Conservation (phyloP, 2,888 invertebrate species). For the Beris morrisii region DNA sequence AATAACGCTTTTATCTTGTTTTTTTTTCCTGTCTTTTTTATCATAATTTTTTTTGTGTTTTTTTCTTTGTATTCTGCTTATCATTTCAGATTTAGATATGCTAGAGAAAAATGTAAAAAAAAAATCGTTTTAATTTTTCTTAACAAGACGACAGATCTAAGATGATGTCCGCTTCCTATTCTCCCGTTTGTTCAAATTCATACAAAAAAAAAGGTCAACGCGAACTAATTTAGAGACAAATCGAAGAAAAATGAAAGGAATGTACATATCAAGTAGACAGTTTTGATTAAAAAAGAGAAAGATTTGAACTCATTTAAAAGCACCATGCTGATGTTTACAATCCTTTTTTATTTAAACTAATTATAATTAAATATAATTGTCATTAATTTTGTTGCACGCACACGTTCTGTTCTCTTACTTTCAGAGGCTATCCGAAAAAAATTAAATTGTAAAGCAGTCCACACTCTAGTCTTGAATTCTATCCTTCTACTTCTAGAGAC, state of each 20-base stretch:
- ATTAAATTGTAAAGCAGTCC: background rate
- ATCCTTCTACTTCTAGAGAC: background rate
- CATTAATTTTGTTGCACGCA: slow-evolving; percentile 32
- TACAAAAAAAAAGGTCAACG: too few relatives aligned
- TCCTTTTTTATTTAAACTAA: slow-evolving; percentile 9
- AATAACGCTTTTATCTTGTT: slow-evolving; percentile 13
- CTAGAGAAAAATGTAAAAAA: slow-evolving; percentile 25
- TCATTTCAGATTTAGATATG: slow-evolving; percentile 37
- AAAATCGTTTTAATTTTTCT: background rate
- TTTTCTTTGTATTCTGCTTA: slow-evolving; percentile 35
- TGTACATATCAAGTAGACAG: too few relatives aligned
- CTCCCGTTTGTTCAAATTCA: background rate
- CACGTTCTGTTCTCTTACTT: slow-evolving; percentile 36
- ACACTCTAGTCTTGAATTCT: background rate
- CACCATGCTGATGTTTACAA: slow-evolving; percentile 2
- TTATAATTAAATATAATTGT: background rate
- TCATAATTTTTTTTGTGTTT: slow-evolving; percentile 11
- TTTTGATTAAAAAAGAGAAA: too few relatives aligned
- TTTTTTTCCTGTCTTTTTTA: too few relatives aligned
- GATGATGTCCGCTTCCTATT: background rate
- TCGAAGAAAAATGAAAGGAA: too few relatives aligned
- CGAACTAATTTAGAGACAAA: too few relatives aligned
- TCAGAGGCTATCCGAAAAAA: slow-evolving; percentile 31
- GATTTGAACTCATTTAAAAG: background rate
- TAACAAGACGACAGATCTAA: slow-evolving; percentile 6